These are phyloP conservation scores for Thysanoteuthis rhombus DNA, from an alignment of 2,888 invertebrate species.

Conservation along the genomic window DNA sequence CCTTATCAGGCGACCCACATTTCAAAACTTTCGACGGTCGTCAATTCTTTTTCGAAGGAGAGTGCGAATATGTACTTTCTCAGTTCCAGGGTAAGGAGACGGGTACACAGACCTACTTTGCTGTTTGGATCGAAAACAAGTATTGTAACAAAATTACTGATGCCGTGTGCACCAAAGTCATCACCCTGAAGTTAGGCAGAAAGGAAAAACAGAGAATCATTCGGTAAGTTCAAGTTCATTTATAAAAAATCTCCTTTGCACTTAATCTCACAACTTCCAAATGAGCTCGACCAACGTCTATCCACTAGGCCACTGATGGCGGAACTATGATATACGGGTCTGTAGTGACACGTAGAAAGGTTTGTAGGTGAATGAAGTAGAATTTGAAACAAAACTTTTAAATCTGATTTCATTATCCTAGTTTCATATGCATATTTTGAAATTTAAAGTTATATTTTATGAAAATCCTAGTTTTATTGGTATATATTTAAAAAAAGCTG, in stretches of 20 bases:
- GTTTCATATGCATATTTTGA: too few relatives aligned
- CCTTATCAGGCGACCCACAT: conserved; percentile 27
- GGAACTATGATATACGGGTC: too few relatives aligned
- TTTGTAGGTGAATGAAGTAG: too few relatives aligned
- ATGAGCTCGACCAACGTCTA: background rate
- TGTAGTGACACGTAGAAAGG: too few relatives aligned
- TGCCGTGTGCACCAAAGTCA: conserved; percentile 25
- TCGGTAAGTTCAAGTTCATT: background rate
- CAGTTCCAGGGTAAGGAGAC: background rate
- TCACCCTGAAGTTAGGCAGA: background rate
- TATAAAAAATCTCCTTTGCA: background rate
- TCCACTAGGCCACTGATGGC: background rate
- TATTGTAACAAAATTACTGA: conserved; percentile 18
- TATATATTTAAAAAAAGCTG: too few relatives aligned
- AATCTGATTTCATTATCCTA: too few relatives aligned
- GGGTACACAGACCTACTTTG: background rate
- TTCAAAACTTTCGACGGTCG: conserved; percentile 26
- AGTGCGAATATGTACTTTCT: conserved; percentile 21
- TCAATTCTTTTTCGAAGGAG: conserved; percentile 28
- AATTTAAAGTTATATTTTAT: too few relatives aligned
- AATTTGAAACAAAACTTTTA: too few relatives aligned
- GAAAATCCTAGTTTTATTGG: too few relatives aligned
- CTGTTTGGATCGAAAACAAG: conserved; percentile 24
- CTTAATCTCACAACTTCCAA: background rate
- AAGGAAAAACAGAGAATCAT: background rate